Conservation (phyloP, 1,140 invertebrate species). For the Aporrectodea caliginosa region DNA sequence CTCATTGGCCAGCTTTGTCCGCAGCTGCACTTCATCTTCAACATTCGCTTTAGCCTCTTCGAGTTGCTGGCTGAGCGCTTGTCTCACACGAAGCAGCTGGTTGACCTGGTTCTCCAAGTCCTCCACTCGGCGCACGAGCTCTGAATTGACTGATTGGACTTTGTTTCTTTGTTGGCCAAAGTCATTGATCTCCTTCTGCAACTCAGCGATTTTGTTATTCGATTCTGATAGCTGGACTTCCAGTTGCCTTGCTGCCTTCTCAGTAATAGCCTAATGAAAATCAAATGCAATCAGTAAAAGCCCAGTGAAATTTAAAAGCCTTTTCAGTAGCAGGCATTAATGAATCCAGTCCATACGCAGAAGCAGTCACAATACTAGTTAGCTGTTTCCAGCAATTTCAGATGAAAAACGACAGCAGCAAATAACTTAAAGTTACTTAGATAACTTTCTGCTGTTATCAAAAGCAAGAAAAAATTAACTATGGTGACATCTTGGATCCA, state of each 20-base stretch:
- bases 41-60: constrained; percentile 65
- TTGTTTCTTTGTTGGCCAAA: neutral
- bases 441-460: no score
- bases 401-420: no score
- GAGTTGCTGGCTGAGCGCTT: constrained; percentile 63
- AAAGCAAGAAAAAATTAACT: no score
- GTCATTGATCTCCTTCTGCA: constrained; percentile 11
- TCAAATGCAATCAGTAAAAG: no score
- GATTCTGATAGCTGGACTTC: constrained; percentile 91
- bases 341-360: no score
- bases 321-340: no score
- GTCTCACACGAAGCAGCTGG: constrained; percentile 49
- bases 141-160: neutral
- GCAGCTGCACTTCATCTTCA: constrained; percentile 18
- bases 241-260: constrained; percentile 93
- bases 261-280: constrained; percentile 90
- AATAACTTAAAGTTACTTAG: no score
- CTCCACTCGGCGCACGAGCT: constrained; percentile 12
- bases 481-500: no score
- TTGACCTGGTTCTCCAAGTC: constrained; percentile 19
- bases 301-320: no score
- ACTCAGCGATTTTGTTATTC: constrained; percentile 65
- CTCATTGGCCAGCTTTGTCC: constrained; percentile 54
- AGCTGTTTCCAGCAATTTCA: no score
- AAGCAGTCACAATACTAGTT: no score